Percentiles rank a stretch among this genome's conserved stretches.
Evolutionary conservation across 2,888 invertebrate species (phyloP).

Genomic region (Entomobrya multifasciata): DNA sequence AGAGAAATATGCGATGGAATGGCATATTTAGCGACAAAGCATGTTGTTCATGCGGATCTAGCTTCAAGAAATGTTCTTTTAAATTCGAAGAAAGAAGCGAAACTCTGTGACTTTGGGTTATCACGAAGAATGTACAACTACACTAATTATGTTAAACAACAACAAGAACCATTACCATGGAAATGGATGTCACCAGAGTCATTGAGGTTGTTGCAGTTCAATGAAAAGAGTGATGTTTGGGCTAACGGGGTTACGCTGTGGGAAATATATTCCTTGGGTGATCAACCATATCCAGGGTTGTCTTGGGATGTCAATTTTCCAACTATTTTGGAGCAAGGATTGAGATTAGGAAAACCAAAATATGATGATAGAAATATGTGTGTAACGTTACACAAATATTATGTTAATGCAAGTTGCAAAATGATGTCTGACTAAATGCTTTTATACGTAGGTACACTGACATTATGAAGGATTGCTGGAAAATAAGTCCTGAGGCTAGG

Average conservation of each 20-base stretch:
- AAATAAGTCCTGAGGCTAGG: too few species aligned
- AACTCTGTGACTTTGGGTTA: background rate
- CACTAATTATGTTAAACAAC: background rate
- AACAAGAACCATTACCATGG: background rate
- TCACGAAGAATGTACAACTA: background rate
- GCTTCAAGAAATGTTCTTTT: background rate
- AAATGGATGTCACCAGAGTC: conserved; percentile 27
- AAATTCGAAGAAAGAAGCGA: background rate
- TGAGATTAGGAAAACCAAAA: too few species aligned
- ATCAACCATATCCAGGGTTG: too few species aligned
- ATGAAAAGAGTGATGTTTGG: conserved; percentile 20
- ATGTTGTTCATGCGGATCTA: too few species aligned
- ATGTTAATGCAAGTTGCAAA: too few species aligned
- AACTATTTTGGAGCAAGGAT: too few species aligned
- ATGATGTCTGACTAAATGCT: too few species aligned
- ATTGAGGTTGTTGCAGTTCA: background rate
- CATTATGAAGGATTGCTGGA: too few species aligned
- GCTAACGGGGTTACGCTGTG: conserved; percentile 11
- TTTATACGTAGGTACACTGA: too few species aligned
- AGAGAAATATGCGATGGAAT: background rate
- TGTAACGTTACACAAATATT: too few species aligned
- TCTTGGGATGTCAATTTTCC: too few species aligned
- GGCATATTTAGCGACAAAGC: background rate
- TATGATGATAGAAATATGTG: too few species aligned
- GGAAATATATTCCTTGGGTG: conserved; percentile 28